Conservation (phyloP, 1,140 invertebrate species). For the Atta colombica region DNA sequence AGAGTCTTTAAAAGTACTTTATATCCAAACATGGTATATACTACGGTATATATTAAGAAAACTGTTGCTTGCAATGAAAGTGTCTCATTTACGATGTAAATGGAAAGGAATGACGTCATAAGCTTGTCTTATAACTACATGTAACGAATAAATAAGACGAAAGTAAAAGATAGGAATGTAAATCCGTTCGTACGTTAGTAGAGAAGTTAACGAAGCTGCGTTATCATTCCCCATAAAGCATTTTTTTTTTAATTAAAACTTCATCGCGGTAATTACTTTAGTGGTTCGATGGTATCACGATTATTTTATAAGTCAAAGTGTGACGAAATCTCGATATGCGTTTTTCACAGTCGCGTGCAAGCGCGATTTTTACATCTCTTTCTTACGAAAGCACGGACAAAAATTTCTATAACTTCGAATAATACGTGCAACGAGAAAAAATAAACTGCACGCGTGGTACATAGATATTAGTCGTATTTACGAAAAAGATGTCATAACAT, state of each 20-base stretch:
- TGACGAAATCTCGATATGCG: conserved; percentile 48
- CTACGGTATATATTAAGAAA: background rate
- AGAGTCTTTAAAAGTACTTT: conserved; percentile 21
- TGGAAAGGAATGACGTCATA: background rate
- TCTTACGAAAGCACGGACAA: conserved; percentile 20
- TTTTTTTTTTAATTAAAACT: background rate
- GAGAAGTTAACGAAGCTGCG: conserved; percentile 41
- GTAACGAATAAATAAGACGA: background rate
- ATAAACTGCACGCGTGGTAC: conserved; percentile 21
- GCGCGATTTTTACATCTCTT: background rate
- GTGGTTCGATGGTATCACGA: conserved; percentile 30
- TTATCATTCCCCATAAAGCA: conserved; percentile 22
- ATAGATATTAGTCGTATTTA: conserved; percentile 46
- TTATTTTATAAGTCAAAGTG: conserved; percentile 26
- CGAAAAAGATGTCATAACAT: conserved; percentile 37
- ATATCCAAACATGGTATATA: background rate
- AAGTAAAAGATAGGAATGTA: conserved; percentile 45
- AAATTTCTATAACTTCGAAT: conserved; percentile 30
- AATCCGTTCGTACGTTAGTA: conserved; percentile 60
- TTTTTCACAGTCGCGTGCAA: conserved; percentile 38
- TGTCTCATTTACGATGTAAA: conserved; percentile 33
- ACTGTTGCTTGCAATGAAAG: conserved; percentile 30
- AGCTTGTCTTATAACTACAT: conserved; percentile 11
- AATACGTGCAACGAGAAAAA: conserved; percentile 13
- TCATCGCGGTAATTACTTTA: conserved; percentile 45